Base-by-base conservation (phyloP, 2,888 invertebrate species). In the Blastobasis lacticolella region DNA sequence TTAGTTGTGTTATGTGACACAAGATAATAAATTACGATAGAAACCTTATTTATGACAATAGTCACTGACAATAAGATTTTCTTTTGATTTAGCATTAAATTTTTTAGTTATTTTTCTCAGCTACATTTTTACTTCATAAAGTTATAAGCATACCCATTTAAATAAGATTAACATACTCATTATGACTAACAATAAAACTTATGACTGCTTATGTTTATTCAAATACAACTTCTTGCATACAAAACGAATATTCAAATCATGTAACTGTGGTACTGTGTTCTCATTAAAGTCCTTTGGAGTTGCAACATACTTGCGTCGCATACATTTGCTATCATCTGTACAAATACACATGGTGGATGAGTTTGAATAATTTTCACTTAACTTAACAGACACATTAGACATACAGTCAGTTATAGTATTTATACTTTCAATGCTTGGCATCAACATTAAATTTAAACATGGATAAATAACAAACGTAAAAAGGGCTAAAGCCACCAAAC, bases 381-480 rank as follows among this genome's bases (percentile, higher is more conserved):
- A 71, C 58, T 69, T 69, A 43, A 60, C 57, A 51, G 56, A 55
- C 54, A 73, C 70, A 60, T 72, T 71, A 54, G 90, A 79, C 69
- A 83, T 81, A 61, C 23, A 73, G 71, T 94, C 94, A 45, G 76
- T 83, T 55, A 95, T 90, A 1, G 94, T 93, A 52, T 85, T 84
- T 50, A 91, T 69, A 63, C 91, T 91, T 73, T 94, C 89, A 54
- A 92, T 86, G 62, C 90, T 81, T 8, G 93, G 91, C 23, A 94
- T 95, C 84, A 95, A 89, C 51, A 92, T 88, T 57, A 95, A 89
- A 73, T 95, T 96, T 46, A 94, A 89, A 59, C 94, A 92, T 6
- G 96, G 96, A 81, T 97, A 97, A 63, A 97, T 92, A 46, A 94
- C 79, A 75, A 95, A 93, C 23, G 92, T 94, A 79, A 95, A 94